Percentiles rank a stretch among this genome's conserved stretches.
Evolutionary conservation across 2,888 invertebrate species (phyloP).

Genomic region (Melinaea marsaeus): DNA sequence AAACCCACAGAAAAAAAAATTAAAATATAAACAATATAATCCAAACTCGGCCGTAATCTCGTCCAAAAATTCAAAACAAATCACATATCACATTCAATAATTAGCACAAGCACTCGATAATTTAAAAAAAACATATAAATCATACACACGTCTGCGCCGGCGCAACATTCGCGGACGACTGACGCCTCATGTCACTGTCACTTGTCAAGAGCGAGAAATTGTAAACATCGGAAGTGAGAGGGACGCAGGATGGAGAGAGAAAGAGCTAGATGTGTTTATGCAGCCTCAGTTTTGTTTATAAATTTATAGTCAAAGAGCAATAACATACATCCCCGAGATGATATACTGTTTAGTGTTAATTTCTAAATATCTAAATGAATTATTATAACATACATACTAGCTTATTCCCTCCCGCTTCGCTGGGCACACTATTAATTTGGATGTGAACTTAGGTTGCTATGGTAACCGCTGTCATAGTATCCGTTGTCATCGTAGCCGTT

Average conservation of each 20-base stretch:
- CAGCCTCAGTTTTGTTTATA: slow-evolving; percentile 39
- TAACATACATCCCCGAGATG: background rate
- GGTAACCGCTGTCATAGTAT: no score
- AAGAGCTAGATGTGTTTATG: slow-evolving; percentile 43
- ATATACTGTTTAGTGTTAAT: no score
- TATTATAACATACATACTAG: no score
- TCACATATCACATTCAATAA: background rate
- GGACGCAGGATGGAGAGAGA: slow-evolving; percentile 45
- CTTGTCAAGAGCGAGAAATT: slow-evolving; percentile 47
- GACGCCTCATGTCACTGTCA: slow-evolving; percentile 13
- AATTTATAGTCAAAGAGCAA: slow-evolving; percentile 40
- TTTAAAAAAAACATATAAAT: slow-evolving; percentile 20
- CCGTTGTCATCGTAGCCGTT: no score
- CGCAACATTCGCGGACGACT: slow-evolving; percentile 51
- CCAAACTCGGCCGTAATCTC: no score
- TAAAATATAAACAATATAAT: no score
- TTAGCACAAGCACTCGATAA: background rate
- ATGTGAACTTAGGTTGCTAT: no score
- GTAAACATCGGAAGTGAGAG: slow-evolving; percentile 57
- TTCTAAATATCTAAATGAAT: no score
- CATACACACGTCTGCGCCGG: slow-evolving; percentile 44
- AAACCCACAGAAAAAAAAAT: no score
- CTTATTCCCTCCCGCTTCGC: no score
- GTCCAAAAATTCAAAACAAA: slow-evolving; percentile 7
- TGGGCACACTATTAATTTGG: no score